phyloP scores from a whole-genome alignment of 2,797 vertebrate species.

The Avahi laniger region DNA sequence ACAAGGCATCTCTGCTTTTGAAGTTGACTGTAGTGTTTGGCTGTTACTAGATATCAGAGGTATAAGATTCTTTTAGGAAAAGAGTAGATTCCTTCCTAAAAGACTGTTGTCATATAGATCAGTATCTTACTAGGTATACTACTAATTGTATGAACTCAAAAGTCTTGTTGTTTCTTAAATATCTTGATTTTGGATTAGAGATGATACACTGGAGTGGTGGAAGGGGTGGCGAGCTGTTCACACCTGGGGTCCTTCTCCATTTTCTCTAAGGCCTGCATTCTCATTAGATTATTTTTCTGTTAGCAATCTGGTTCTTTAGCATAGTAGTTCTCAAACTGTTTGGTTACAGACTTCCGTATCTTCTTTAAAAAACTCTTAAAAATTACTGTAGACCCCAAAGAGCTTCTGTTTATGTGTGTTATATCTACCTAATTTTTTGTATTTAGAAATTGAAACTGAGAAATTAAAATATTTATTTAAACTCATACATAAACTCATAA shows the following conservation, averaged over 20 bases:
- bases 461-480: neutral
- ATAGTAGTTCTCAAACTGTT: neutral
- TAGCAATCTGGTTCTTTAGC: neutral
- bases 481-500: neutral
- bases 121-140: neutral
- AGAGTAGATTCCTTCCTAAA: neutral
- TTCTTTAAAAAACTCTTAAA: neutral
- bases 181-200: neutral
- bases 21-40: neutral
- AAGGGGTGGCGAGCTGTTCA: neutral
- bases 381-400: neutral
- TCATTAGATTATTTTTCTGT: neutral
- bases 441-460: constrained; percentile 17
- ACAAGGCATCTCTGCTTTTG: neutral
- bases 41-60: neutral
- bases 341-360: neutral
- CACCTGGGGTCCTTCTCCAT: neutral
- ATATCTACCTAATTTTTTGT: neutral
- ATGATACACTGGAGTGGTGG: neutral
- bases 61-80: constrained; percentile 3
- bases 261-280: neutral
- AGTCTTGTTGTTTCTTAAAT: neutral
- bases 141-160: neutral
- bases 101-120: neutral
- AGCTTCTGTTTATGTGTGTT: constrained; percentile 1